Evolutionary conservation across 2,797 vertebrate species (phyloP), one percentile per base, ranked within the genome.

Genomic region (Spinibarbus caldwelli): DNA sequence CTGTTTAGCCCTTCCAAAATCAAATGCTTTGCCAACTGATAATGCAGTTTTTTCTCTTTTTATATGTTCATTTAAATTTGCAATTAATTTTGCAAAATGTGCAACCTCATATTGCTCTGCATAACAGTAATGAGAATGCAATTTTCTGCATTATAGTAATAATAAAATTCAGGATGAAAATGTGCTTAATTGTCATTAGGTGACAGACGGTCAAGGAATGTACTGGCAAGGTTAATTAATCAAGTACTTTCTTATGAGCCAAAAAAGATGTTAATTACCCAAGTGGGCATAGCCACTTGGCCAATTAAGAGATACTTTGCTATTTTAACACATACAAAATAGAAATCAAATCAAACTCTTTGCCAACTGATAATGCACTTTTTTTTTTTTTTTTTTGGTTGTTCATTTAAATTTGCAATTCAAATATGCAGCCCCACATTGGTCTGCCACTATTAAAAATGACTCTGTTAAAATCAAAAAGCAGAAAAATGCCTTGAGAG

Each of bases 401-500:
- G 14, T 64, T 64, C 0, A 17, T 31, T 64, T 31, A 17, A 45
- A 10, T 70, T 10, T 41, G 9, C 19, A 29, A 62, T 29, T 26
- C 15, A 72, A 36, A 41, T 9, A 3, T 66, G 15, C 62, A 21
- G 17, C 14, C 7, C 21, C 23, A n/a, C 15, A 45, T 45, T 19
- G 71, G 41, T 49, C 26, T 73, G 43, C n/a, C 15, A 73, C 14
- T 75, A 49, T 31, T 23, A 66, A 45, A 79, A 66, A 26, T 1
- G 1, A 14, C 10, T 12, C 10, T 9, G n/a, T n/a, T n/a, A 26
- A 47, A 0, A 52, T 75, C 9, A 59, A 78, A 78, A 78, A 43
- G 2, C 17, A 75, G 10, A 80, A 66, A 84, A 85, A 73, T 17
- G 36, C 41, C 59, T 21, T 59, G 9, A 23, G 64, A 84, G 31